These are phyloP conservation scores for Arenicola marina DNA, from an alignment of 2,888 invertebrate species.

Conservation along the genomic window DNA sequence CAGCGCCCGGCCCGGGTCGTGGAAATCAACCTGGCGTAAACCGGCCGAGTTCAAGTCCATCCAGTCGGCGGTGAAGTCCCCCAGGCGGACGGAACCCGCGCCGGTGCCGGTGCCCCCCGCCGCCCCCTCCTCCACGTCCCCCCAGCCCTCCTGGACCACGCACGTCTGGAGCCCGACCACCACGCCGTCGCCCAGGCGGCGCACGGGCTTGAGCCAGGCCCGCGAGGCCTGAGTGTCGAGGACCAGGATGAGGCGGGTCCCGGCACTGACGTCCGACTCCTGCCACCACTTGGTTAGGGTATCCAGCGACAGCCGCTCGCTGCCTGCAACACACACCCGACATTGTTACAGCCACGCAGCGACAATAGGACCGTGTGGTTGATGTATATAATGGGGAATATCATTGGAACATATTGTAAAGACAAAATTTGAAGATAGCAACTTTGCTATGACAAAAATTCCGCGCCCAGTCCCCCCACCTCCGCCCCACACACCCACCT, in stretches of 20 bases:
- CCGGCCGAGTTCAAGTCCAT: constrained; percentile 47
- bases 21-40: constrained; percentile 40
- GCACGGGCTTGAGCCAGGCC: constrained; percentile 49
- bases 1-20: constrained; percentile 36
- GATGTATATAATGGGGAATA: too few relatives aligned
- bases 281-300: constrained; percentile 55
- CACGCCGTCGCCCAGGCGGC: constrained; percentile 35
- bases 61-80: constrained; percentile 55
- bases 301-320: constrained; percentile 44
- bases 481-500: too few relatives aligned
- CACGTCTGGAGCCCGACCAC: constrained; percentile 58
- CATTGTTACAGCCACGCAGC: too few relatives aligned
- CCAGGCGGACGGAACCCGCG: constrained; percentile 38
- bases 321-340: constrained; percentile 39
- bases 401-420: too few relatives aligned
- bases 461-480: too few relatives aligned
- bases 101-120: not conserved
- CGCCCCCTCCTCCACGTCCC: not conserved
- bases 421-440: too few relatives aligned
- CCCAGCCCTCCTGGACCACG: not conserved
- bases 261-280: constrained; percentile 43
- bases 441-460: too few relatives aligned
- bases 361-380: too few relatives aligned
- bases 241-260: constrained; percentile 53
- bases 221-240: constrained; percentile 53